phyloP scores from a whole-genome alignment of 2,113 vertebrate genomes.

The Lutjanus erythropterus region DNA sequence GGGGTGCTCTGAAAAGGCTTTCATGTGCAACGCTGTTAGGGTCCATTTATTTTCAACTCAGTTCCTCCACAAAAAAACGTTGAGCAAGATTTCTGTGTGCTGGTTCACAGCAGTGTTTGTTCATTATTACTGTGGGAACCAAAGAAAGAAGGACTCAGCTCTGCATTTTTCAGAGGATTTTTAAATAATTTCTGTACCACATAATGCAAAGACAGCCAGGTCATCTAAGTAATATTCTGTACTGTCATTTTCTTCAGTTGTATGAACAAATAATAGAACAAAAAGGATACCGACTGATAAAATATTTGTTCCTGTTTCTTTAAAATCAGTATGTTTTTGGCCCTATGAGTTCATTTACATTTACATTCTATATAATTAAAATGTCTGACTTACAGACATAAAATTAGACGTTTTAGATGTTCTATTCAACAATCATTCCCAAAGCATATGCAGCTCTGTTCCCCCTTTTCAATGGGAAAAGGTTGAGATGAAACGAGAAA shows the following conservation, averaged over 20 bases:
- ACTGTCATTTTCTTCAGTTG: neutral
- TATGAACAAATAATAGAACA: neutral
- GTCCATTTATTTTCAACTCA: slow-evolving; percentile 50
- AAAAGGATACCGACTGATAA: neutral
- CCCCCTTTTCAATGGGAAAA: too few species aligned
- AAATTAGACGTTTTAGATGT: too few species aligned
- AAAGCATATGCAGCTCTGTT: too few species aligned
- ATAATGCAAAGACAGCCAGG: neutral
- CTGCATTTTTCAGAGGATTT: neutral
- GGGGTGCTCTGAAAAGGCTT: slow-evolving; percentile 45
- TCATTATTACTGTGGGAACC: slow-evolving; percentile 19
- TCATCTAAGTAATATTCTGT: neutral
- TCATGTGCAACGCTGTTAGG: slow-evolving; percentile 55
- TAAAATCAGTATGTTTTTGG: neutral
- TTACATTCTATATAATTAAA: neutral
- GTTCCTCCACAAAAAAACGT: slow-evolving; percentile 18
- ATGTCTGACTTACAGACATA: neutral
- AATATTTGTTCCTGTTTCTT: neutral
- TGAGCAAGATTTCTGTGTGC: slow-evolving; percentile 19
- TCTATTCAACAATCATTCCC: too few species aligned
- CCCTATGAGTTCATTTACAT: neutral
- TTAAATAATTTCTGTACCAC: neutral
- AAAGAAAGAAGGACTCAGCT: slow-evolving; percentile 1
- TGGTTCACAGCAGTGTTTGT: slow-evolving; percentile 27
- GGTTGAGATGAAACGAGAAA: too few species aligned